Evolutionary conservation across 2,797 vertebrate genomes (phyloP).

Genomic region (Coilia nasus): DNA sequence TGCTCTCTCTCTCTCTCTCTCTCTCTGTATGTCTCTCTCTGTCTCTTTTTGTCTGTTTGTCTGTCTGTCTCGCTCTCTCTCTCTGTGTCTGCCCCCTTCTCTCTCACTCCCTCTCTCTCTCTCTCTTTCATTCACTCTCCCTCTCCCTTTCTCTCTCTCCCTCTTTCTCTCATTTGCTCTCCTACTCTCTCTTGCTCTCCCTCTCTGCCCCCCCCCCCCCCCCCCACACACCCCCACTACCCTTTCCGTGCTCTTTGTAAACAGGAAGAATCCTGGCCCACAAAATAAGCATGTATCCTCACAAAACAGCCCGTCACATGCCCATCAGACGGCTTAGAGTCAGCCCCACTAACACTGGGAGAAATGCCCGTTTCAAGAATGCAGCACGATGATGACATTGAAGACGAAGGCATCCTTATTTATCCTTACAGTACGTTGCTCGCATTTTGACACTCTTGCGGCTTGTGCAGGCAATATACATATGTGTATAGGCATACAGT

Average conservation of each 20-base stretch:
- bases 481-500: not conserved
- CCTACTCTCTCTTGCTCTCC: not conserved
- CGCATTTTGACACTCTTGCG: not conserved
- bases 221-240: not conserved
- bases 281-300: constrained; percentile 39
- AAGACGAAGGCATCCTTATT: not conserved
- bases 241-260: constrained; percentile 33
- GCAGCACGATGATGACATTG: not conserved
- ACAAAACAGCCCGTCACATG: constrained; percentile 29
- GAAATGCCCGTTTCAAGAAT: constrained; percentile 28
- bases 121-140: too few species aligned
- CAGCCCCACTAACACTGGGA: not conserved
- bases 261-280: constrained; percentile 42
- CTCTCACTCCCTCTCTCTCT: too few species aligned
- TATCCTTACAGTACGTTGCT: too few species aligned
- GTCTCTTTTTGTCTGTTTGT: not conserved
- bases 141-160: too few species aligned
- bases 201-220: not conserved
- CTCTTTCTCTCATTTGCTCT: too few species aligned
- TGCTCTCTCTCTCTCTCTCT: not conserved
- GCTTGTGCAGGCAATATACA: not conserved
- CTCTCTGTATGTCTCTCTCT: too few species aligned
- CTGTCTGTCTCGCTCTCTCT: not conserved
- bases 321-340: constrained; percentile 29
- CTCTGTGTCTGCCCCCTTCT: too few species aligned